Evolutionary conservation across 2,113 vertebrate genomes (phyloP), one percentile per base, ranked within the genome.

Genomic region (Panthera uncia): DNA sequence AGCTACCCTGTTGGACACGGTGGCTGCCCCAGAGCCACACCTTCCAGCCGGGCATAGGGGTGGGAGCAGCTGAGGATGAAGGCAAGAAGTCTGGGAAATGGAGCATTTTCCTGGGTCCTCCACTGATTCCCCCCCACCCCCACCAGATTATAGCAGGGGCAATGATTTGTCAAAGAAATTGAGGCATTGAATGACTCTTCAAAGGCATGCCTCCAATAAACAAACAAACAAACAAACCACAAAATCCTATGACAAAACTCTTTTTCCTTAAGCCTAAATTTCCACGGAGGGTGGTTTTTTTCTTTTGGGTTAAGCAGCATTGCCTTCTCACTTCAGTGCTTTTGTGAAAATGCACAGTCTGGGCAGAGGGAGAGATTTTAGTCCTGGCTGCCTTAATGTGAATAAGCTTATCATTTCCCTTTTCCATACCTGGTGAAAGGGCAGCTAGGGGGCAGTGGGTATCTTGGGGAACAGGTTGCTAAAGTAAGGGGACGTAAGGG

Each of bases 401-500:
- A 83, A 76, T 63, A 38, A 63, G 38, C 74, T 81, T 74, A 69
- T 96, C 41, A 88, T 29, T 36, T 50, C 21, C 13, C 10, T 73
- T 82, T 66, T 81, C 68, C 91, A 15, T 69, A 61, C 11, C 38
- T 55, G 15, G n/a, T 41, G 66, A 65, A 66, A 93, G n/a, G 80
- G 68, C 11, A 27, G 33, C 52, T 48, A 52, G 52, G 78, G 23
- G 82, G 41, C 23, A 0, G 3, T 38, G 33, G 33, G 19, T 14
- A 4, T 52, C 78, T 52, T 55, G 82, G 68, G 61, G 76, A 90
- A 71, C 36, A 89, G 13, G 36, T 36, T 89, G 79, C 48, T 92
- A 27, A 73, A 71, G 71, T 11, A 3, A 4, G 79, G 41, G 45
- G 18, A 3, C 0, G 0, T 1, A 3, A 9, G 3, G 0, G 13